A percentile compares a stretch with the other conserved stretches of the same genome.
These are phyloP conservation scores for Pipra filicauda DNA, from an alignment of 2,113 vertebrate species.

Conservation along the genomic window DNA sequence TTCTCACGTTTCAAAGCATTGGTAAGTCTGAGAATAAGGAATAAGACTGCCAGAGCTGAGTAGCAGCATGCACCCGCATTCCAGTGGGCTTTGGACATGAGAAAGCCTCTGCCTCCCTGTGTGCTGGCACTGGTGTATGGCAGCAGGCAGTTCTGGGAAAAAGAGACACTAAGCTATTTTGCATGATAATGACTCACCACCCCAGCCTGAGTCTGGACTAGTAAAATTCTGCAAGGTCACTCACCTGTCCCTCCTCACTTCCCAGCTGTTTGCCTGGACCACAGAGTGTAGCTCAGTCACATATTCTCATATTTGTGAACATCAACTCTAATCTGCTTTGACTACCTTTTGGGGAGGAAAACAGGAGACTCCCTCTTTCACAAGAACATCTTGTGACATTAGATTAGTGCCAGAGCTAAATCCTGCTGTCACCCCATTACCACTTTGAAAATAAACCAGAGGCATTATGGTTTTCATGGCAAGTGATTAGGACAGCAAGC, in stretches of 20 bases:
- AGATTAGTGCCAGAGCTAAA: not conserved
- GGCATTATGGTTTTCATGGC: not conserved
- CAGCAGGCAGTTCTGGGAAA: conserved; percentile 16
- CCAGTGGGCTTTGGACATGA: not conserved
- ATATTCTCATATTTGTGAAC: not conserved
- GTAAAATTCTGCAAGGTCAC: not conserved
- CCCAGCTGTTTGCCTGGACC: accelerated
- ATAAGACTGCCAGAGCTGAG: not conserved
- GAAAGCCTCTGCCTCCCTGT: not conserved
- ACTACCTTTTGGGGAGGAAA: not conserved
- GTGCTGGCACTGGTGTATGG: not conserved
- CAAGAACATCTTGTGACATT: not conserved
- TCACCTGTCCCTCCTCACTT: not conserved
- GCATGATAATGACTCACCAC: not conserved
- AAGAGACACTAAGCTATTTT: not conserved
- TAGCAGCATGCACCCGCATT: conserved; percentile 31
- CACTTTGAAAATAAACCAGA: not conserved
- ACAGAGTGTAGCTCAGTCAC: not conserved
- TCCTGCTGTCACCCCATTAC: not conserved
- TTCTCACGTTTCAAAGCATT: conserved; percentile 56
- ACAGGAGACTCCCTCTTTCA: not conserved
- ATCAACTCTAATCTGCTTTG: not conserved
- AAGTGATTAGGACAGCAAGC: not conserved
- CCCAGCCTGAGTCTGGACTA: not conserved
- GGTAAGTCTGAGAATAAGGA: not conserved